Base-by-base conservation (phyloP, 2,888 invertebrate genomes). In the Thera britannica region DNA sequence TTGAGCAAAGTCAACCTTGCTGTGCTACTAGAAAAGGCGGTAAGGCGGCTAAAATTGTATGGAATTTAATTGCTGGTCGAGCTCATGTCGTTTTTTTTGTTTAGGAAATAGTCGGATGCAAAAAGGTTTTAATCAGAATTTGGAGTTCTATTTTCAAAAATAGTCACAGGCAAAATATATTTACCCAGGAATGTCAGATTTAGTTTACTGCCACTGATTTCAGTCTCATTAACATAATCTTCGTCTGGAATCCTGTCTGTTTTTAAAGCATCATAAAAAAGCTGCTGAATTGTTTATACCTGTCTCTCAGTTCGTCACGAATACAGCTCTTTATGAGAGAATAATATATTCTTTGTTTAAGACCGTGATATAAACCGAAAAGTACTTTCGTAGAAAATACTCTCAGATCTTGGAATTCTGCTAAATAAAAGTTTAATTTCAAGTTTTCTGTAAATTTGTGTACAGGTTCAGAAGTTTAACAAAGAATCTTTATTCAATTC, bases 231-330 rank as follows among this genome's bases (percentile, higher is more conserved):
- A 56, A 56, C 62, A 62, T 62, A 55, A 12, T n/a, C 54, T 55
- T 8, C 35, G 36, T 11, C 23, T 55, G 44, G 61, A 54, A 52
- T 62, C 12, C 55, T 56, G 35, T 54, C 34, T 46, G n/a, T n/a
- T n/a, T 61, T 62, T 55, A 60, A 12, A 35, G 54, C 61, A 46
- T 55, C 61, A 55, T 62, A 54, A 61, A 54, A 59, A 62, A 56
- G 11, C 55, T 51, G 59, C 59, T 62, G 62, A 55, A 55, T 48
- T 55, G 44, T 62, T 55, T 35, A 61, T 41, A n/a, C 51, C 51
- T 60, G 58, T 49, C 58, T 44, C 23, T 11, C 38, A 23, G 11
- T 46, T 9, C 58, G 6, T 38, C 51, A 51, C 41, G 7, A n/a
- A 58, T 41, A 52, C 61, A 12, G 4, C 34, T 38, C 12, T 48